A percentile compares a stretch with the other conserved stretches of the same genome.
These are phyloP conservation scores for Oncorhynchus tshawytscha DNA, from an alignment of 2,113 vertebrate species.

Conservation along the genomic window DNA sequence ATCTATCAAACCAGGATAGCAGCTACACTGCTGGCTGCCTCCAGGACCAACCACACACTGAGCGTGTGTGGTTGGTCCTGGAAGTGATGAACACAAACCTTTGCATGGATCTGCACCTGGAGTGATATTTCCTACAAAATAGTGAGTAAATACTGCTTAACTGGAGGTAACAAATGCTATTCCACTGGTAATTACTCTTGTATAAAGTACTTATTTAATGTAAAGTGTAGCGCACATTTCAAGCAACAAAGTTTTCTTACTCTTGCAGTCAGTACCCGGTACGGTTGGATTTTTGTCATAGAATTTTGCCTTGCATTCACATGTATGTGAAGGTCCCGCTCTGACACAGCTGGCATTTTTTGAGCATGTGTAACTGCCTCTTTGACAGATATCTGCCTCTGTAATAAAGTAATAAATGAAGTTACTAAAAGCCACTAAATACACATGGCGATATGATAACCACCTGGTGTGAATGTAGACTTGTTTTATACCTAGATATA, in stretches of 20 bases:
- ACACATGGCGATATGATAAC: not conserved
- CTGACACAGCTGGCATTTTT: slow-evolving; percentile 2
- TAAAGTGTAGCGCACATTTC: not conserved
- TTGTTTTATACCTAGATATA: not conserved
- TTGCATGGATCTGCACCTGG: too few relatives aligned
- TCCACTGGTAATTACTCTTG: not conserved
- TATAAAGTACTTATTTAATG: not conserved
- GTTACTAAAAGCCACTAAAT: not conserved
- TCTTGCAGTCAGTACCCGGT: slow-evolving; percentile 14
- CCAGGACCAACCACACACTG: too few relatives aligned
- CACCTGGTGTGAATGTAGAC: too few relatives aligned
- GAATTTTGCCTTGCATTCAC: slow-evolving; percentile 1
- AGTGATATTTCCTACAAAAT: not conserved
- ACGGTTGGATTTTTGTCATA: not conserved
- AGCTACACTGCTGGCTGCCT: too few relatives aligned
- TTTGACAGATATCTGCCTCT: slow-evolving; percentile 14
- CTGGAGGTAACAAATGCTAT: not conserved
- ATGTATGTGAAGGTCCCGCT: not conserved
- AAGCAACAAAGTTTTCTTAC: not conserved
- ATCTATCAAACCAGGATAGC: too few relatives aligned
- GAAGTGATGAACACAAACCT: too few relatives aligned
- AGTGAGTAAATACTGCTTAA: not conserved
- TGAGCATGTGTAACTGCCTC: not conserved
- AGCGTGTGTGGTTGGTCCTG: too few relatives aligned
- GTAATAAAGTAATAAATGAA: not conserved